These are phyloP conservation scores for Probosciger aterrimus DNA, from an alignment of 2,113 vertebrate genomes.

Conservation along the genomic window DNA sequence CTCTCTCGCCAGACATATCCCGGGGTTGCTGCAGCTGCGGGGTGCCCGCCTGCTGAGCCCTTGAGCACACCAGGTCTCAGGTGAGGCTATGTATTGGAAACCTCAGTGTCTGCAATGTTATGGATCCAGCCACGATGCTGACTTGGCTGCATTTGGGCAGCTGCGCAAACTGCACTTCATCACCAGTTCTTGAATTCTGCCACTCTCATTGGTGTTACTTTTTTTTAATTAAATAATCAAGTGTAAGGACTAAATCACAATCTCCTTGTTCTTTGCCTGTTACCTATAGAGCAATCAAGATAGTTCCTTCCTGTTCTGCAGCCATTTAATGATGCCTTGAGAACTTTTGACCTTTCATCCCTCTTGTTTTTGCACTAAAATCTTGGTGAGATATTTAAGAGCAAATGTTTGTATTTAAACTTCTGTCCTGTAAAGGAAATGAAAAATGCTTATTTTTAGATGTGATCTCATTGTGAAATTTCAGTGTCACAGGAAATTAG, in stretches of 20 bases:
- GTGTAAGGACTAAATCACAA: not conserved
- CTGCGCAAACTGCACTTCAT: not conserved
- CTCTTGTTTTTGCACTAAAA: constrained; percentile 29
- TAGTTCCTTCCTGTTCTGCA: not conserved
- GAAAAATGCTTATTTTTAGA: constrained; percentile 42
- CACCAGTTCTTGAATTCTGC: not conserved
- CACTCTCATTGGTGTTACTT: not conserved
- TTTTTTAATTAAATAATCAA: not conserved
- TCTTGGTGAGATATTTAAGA: not conserved
- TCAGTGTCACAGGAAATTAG: constrained; percentile 35
- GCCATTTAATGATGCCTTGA: not conserved
- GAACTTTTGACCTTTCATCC: not conserved
- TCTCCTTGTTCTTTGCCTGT: not conserved
- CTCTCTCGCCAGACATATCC: not conserved
- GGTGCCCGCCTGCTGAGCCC: not conserved
- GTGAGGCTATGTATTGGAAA: not conserved
- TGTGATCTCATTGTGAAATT: constrained; percentile 37
- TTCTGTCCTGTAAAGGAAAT: constrained; percentile 28
- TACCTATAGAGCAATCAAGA: not conserved
- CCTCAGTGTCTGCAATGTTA: fast-evolving
- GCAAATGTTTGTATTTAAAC: constrained; percentile 8
- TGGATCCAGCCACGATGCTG: not conserved
- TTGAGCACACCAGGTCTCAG: not conserved
- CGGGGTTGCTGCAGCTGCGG: not conserved
- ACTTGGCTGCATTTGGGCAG: not conserved